phyloP scores from a whole-genome alignment of 2,888 invertebrate genomes.

The Heterodera filipjevi region DNA sequence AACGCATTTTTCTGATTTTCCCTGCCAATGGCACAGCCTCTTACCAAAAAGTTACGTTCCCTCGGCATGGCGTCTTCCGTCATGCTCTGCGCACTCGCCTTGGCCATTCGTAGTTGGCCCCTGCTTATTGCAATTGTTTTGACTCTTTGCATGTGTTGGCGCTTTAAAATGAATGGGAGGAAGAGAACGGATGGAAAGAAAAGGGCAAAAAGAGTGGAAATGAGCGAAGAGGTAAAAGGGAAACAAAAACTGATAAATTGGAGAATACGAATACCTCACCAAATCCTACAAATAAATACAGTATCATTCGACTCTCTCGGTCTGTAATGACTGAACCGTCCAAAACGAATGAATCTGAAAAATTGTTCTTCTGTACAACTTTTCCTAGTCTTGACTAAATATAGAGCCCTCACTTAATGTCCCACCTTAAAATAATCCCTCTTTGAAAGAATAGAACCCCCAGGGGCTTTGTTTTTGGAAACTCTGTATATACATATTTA shows the following conservation, averaged over 20 bases:
- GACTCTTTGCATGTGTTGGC: constrained; percentile 6
- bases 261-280: too few relatives aligned
- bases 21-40: not conserved
- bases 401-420: too few relatives aligned
- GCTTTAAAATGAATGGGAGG: not conserved
- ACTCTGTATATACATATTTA: too few relatives aligned
- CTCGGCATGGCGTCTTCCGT: not conserved
- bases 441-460: too few relatives aligned
- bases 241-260: not conserved
- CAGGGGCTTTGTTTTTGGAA: too few relatives aligned
- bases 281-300: too few relatives aligned
- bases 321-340: too few relatives aligned
- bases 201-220: not conserved
- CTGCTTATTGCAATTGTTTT: constrained; percentile 7
- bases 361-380: too few relatives aligned
- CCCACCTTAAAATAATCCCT: too few relatives aligned
- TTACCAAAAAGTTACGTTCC: not conserved
- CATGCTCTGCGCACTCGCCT: constrained; percentile 12
- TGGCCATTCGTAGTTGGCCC: constrained; percentile 14
- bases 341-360: too few relatives aligned
- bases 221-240: constrained; percentile 20
- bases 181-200: not conserved
- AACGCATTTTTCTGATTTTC: not conserved
- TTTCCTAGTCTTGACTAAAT: too few relatives aligned
- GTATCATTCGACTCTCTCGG: too few relatives aligned